Base-by-base conservation (phyloP, 2,888 invertebrate species). In the Druceiella hillmani region DNA sequence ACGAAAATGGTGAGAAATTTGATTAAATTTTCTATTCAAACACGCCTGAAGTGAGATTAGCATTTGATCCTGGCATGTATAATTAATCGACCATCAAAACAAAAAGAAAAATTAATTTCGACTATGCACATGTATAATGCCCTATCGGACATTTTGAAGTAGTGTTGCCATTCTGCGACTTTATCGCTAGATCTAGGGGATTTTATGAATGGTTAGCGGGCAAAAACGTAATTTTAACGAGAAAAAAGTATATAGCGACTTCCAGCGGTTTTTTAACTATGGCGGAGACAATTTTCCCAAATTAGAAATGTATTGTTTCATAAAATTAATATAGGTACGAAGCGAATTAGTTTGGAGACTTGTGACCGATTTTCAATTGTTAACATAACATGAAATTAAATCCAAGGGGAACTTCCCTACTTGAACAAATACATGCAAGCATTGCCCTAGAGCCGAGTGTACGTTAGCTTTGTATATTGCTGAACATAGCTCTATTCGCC, bases 221-320 rank as follows among this genome's bases (percentile, higher is more conserved):
- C 17, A 31, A 31, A 31, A 17, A 31, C n/a, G 20, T 17, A 7
- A 12, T 20, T 31, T 31, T 31, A 31, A 20, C 31, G 31, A 20
- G 31, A 31, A 31, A 31, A 17, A 31, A 31, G 20, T 31, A 31
- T 31, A 17, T 31, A 31, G 31, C 31, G 31, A 11, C 20, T 31
- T 31, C 29, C 11, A 20, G 31, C 31, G 2, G 31, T 31, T 31
- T 16, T 31, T 31, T 20, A 17, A 31, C 31, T 31, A 17, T 3
- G 20, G 17, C 20, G 17, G 17, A 20, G 20, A 31, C 20, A 31
- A 17, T 31, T 31, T 31, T 31, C 10, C 17, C 17, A 31, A 20
- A 31, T 31, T 31, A 20, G 10, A 31, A 31, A 17, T 31, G 17
- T 17, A 11, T 17, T 17, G 31, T 31, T 31, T 16, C 16, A 10